Base-by-base conservation (phyloP, 2,113 vertebrate species). In the Otocyon megalotis region DNA sequence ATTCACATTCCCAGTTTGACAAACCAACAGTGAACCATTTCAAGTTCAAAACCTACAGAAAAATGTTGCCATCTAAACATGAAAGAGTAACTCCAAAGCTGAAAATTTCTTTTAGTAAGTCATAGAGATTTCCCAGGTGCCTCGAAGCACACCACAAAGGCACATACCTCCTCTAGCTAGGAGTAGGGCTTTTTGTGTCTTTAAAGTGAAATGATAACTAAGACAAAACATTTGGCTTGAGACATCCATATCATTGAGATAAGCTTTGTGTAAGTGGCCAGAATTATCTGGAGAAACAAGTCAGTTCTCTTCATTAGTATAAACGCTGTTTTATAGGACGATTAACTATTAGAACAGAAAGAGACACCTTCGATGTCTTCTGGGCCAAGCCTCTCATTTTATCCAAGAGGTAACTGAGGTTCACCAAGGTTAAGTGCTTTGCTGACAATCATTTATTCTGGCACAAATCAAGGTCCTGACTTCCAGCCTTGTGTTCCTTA, bases 401-500 rank as follows among this genome's bases (percentile, higher is more conserved):
- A 30, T 67, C 81, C 53, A 72, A 20, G 76, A 96, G 58, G 22
- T 54, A 84, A 77, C 32, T 12, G 17, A n/a, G 22, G 74, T 58
- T 96, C 84, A 83, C 1, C 11, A 58, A 85, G 77, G 65, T 96
- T 94, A 93, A 96, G 77, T 90, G 32, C 63, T 95, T 94, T 90
- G 65, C 63, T 96, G 88, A 94, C 76, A 97, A 71, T 90, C 69
- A 69, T 35, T 86, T 72, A 71, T 81, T 96, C 74, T 90, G 83
- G 14, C 53, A 88, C 62, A 97, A 95, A 83, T 14, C 56, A 58
- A 62, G 63, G 63, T 56, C 53, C 0, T 96, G 90, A 94, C 87
- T 96, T 87, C 5, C 9, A 63, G 74, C 32, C 53, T 74, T 80
- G 20, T 16, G 48, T 76, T 86, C 13, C n/a, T 85, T 94, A 60